A percentile compares a stretch with the other conserved stretches of the same genome.
Evolutionary conservation across 2,113 vertebrate genomes (phyloP).

Genomic region (Pogona vitticeps): DNA sequence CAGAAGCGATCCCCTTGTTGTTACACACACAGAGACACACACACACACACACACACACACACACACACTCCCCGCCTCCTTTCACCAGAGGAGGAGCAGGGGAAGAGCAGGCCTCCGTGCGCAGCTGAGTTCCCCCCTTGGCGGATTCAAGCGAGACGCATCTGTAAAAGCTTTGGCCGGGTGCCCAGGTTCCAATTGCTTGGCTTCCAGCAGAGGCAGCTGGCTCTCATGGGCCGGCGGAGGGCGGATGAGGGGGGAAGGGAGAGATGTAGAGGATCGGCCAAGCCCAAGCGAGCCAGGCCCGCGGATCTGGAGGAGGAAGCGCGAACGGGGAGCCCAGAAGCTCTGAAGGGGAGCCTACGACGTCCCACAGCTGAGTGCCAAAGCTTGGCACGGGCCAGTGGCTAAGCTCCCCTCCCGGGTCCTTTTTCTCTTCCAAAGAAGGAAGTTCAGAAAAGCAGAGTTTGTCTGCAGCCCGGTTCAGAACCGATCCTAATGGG

Average conservation of each 20-base stretch:
- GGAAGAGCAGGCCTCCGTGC: conserved; percentile 1
- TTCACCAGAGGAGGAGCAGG: not conserved
- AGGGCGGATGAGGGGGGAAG: not conserved
- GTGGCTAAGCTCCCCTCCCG: not conserved
- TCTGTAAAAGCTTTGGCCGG: conserved; percentile 58
- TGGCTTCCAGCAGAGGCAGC: conserved; percentile 60
- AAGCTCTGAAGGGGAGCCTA: not conserved
- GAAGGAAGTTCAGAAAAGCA: not conserved
- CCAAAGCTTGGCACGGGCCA: not conserved
- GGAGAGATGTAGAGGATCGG: not conserved
- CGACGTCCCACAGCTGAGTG: not conserved
- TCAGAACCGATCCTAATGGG: no score
- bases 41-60: not conserved
- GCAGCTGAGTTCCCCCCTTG: conserved; percentile 58
- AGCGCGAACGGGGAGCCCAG: not conserved
- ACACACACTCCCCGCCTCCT: not conserved
- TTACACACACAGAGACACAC: no score
- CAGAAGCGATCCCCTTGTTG: conserved; percentile 12
- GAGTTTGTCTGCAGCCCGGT: no score
- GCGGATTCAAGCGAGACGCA: not conserved
- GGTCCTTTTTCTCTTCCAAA: no score
- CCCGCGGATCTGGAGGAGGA: accelerated
- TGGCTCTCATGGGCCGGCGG: conserved; percentile 31
- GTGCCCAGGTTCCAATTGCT: conserved; percentile 53
- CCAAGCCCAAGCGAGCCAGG: not conserved